Evolutionary conservation across 1,140 invertebrate genomes (phyloP).

Genomic region (Drosophila fuyamai): DNA sequence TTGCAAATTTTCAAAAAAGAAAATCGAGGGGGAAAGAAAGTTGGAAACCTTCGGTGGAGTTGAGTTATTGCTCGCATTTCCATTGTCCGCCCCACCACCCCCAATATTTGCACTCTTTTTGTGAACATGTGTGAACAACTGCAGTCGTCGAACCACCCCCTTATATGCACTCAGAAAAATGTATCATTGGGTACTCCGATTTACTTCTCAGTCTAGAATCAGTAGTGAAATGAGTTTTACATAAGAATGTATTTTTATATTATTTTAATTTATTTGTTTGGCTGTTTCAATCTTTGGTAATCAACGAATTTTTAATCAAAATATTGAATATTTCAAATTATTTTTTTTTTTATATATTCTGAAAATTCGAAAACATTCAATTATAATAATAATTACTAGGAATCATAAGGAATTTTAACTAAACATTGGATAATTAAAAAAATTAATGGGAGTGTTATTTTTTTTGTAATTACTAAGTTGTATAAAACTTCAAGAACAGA

Average conservation of each 20-base stretch:
- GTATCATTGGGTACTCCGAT: accelerated
- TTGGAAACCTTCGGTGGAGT: conserved; percentile 46
- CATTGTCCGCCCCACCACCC: conserved; percentile 46
- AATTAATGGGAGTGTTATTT: too few species aligned
- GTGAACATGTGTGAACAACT: conserved; percentile 81
- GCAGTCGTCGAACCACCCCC: conserved; percentile 51
- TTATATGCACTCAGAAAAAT: conserved; percentile 3
- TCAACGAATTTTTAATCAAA: too few species aligned
- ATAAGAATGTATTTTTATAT: too few species aligned
- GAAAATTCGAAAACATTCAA: too few species aligned
- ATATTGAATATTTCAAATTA: too few species aligned
- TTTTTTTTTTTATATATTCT: too few species aligned
- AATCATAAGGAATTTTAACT: too few species aligned
- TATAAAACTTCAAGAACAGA: background rate
- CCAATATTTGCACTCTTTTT: conserved; percentile 54
- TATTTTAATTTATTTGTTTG: too few species aligned
- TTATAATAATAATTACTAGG: too few species aligned
- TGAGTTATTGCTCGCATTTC: conserved; percentile 62
- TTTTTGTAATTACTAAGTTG: too few species aligned
- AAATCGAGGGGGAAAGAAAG: conserved; percentile 15
- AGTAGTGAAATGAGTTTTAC: background rate
- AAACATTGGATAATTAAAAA: too few species aligned
- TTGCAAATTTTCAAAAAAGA: conserved; percentile 56
- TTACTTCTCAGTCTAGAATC: background rate
- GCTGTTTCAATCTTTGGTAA: too few species aligned